Conservation (phyloP, 2,113 vertebrate species). For the Smithornis capensis region DNA sequence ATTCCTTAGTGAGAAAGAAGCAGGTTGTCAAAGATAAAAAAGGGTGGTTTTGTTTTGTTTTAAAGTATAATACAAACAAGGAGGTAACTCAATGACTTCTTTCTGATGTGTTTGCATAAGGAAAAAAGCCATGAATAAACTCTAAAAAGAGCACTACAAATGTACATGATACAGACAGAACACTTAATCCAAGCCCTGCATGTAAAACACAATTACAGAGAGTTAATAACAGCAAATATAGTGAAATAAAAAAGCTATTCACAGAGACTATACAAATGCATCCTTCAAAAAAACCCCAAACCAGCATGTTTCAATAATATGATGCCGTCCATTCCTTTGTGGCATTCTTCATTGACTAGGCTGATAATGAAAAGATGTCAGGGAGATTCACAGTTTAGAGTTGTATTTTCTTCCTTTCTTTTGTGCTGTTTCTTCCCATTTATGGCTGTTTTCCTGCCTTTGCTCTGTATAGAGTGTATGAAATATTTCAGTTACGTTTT, state of each 20-base stretch:
- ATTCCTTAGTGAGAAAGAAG: background rate
- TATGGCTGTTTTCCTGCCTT: constrained; percentile 2
- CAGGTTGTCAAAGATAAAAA: background rate
- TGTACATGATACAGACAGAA: background rate
- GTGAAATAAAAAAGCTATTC: background rate
- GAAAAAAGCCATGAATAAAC: background rate
- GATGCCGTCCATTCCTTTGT: background rate
- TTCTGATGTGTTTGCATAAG: background rate
- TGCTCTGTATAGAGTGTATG: background rate
- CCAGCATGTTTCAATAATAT: background rate
- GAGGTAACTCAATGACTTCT: background rate
- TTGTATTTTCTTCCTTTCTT: background rate
- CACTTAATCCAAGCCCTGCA: background rate
- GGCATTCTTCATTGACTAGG: background rate
- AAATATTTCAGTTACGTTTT: constrained; percentile 37
- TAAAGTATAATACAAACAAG: constrained; percentile 37
- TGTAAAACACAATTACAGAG: background rate
- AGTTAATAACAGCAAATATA: constrained; percentile 6
- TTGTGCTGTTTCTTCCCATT: background rate
- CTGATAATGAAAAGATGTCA: constrained; percentile 5
- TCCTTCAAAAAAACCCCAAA: background rate
- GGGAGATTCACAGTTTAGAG: background rate
- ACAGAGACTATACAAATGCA: background rate
- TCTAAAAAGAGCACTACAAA: background rate
- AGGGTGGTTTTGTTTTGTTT: background rate